Conservation (phyloP, 2,888 invertebrate species). For the Drosophila demipolita region DNA sequence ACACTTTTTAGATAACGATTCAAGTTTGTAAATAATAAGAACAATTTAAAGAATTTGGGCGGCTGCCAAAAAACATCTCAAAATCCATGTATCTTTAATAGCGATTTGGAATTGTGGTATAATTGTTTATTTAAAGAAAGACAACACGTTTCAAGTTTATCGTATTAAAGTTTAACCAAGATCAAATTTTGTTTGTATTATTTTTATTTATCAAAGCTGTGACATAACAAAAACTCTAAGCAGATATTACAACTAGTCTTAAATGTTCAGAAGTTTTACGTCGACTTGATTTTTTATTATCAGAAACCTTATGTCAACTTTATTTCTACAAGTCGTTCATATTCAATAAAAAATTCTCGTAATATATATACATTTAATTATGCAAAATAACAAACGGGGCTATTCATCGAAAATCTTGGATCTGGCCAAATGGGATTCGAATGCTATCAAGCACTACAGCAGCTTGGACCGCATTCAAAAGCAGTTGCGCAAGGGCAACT, state of each 20-base stretch:
- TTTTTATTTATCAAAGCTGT: background rate
- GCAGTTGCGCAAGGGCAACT: constrained; percentile 62
- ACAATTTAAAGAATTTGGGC: background rate
- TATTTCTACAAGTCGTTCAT: background rate
- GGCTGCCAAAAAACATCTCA: background rate
- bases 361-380: constrained; percentile 6
- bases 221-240: background rate
- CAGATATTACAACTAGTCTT: background rate
- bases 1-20: background rate
- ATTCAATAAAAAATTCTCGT: constrained; percentile 18
- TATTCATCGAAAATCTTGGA: constrained; percentile 53
- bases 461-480: constrained; percentile 58
- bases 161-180: background rate
- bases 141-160: constrained; percentile 16
- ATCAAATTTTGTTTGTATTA: background rate
- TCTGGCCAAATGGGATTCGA: constrained; percentile 58
- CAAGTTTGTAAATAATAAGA: background rate
- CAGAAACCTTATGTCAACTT: background rate
- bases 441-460: constrained; percentile 56
- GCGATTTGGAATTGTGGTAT: constrained; percentile 12
- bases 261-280: background rate
- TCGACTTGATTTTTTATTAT: too few species aligned
- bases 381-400: constrained; percentile 8
- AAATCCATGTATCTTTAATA: constrained; percentile 20
- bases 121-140: constrained; percentile 19